Conservation (phyloP, 2,113 vertebrate genomes). For the Arenaria interpres region DNA sequence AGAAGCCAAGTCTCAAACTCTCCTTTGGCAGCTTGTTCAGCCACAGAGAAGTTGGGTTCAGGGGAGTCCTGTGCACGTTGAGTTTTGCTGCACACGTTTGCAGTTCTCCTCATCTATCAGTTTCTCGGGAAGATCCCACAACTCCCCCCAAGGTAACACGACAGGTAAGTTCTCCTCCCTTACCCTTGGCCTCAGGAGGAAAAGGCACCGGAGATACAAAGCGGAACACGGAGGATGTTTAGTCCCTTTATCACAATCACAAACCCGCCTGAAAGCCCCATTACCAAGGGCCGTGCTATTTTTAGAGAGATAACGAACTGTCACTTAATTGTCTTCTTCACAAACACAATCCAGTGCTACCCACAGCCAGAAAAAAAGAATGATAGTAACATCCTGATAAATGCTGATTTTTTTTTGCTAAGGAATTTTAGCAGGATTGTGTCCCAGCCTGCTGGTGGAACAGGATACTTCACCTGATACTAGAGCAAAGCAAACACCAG, state of each 20-base stretch:
- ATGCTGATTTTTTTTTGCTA: background rate
- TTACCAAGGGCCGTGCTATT: background rate
- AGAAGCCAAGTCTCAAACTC: background rate
- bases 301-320: background rate
- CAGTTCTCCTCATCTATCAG: background rate
- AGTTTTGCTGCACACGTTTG: background rate
- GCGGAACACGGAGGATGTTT: background rate
- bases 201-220: background rate
- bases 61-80: background rate
- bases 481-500: background rate
- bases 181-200: background rate
- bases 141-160: background rate
- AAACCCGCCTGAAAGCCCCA: background rate
- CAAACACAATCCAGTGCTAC: background rate
- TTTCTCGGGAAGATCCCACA: background rate
- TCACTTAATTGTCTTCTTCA: background rate
- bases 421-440: background rate
- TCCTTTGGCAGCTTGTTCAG: background rate
- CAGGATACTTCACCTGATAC: background rate
- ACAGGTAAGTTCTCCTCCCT: background rate
- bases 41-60: background rate
- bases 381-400: background rate
- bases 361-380: background rate
- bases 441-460: background rate
- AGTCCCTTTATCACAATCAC: slow-evolving; percentile 4